phyloP scores from a whole-genome alignment of 35 echinoderm and acorn worm genomes.

The Ophioderma brevispina region DNA sequence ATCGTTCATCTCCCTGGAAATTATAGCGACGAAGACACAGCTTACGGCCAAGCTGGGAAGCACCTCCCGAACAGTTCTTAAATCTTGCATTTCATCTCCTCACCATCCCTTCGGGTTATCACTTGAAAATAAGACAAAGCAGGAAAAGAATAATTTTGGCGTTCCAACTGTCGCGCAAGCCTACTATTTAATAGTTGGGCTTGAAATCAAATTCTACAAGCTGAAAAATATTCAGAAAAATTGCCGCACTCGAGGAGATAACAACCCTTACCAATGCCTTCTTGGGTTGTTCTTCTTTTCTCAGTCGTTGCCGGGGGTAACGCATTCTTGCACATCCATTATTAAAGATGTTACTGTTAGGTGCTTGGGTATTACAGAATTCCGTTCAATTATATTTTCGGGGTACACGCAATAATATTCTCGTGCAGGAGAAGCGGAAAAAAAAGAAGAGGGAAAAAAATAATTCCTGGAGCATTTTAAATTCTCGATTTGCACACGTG shows the following conservation, averaged over 20 bases:
- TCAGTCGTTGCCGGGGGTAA: neutral
- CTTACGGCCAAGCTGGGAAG: too few relatives aligned
- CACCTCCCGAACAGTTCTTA: neutral
- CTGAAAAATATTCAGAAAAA: neutral
- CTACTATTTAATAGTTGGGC: neutral
- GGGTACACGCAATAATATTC: neutral
- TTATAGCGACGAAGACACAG: too few relatives aligned
- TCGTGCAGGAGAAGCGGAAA: neutral
- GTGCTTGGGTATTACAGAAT: neutral
- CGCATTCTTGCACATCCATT: neutral
- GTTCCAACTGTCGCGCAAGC: too few relatives aligned
- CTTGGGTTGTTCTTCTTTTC: neutral
- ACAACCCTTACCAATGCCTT: neutral
- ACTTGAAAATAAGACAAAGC: neutral
- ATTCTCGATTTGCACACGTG: neutral
- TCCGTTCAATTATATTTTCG: neutral
- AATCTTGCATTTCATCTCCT: neutral
- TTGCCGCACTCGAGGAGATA: neutral
- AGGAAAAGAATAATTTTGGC: neutral
- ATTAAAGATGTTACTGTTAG: neutral
- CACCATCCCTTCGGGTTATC: neutral
- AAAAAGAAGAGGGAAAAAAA: neutral
- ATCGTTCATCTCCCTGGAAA: too few relatives aligned
- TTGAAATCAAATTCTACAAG: neutral
- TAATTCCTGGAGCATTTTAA: neutral